These are phyloP conservation scores for Palaemon carinicauda DNA, from an alignment of 1,140 invertebrate genomes.

Conservation along the genomic window DNA sequence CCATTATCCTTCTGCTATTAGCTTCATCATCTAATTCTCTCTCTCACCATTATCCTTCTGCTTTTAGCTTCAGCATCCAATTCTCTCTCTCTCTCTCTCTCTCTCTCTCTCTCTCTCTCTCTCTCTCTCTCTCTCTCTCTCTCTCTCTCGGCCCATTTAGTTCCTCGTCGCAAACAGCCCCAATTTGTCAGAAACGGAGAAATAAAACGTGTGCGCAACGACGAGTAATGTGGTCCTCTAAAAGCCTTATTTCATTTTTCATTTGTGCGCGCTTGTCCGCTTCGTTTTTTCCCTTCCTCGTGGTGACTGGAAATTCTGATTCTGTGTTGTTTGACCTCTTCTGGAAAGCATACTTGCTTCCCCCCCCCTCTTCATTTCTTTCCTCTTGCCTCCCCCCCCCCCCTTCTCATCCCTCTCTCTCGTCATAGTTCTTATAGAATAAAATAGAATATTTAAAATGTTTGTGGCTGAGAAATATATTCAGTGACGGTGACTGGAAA, in stretches of 20 bases:
- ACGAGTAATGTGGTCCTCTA: conserved; percentile 24
- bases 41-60: neutral
- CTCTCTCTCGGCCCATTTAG: neutral
- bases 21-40: neutral
- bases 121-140: neutral
- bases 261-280: neutral
- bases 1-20: too few relatives aligned
- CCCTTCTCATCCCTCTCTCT: too few relatives aligned
- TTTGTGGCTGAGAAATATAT: too few relatives aligned
- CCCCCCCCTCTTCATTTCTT: too few relatives aligned
- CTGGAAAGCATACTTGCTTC: too few relatives aligned
- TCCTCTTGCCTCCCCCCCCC: too few relatives aligned
- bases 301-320: neutral
- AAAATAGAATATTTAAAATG: too few relatives aligned
- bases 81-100: neutral
- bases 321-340: too few relatives aligned
- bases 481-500: too few relatives aligned
- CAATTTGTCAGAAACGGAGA: conserved; percentile 22
- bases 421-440: too few relatives aligned
- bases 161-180: neutral
- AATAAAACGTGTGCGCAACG: conserved; percentile 14
- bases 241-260: conserved; percentile 35
- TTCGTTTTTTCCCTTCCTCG: conserved; percentile 8
- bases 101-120: neutral
- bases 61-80: too few relatives aligned